Base-by-base conservation (phyloP, 2,797 vertebrate genomes). In the Clamator glandarius region DNA sequence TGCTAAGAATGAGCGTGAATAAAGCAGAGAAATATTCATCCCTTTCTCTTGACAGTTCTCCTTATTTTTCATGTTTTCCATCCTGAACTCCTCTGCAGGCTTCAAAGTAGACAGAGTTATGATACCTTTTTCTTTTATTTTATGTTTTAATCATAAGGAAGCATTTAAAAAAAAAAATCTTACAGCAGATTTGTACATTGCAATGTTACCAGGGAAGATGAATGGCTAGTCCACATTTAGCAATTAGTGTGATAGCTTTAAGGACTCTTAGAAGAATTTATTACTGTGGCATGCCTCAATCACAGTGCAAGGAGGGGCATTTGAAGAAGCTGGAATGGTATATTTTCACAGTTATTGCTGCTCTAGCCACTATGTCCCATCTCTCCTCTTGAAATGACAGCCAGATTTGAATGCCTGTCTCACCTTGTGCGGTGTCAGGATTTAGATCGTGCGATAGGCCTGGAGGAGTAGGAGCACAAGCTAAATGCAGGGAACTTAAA, bases 191-290 rank as follows among this genome's bases (percentile, higher is more conserved):
- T 25, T 82, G 44, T 59, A 79, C 52, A 36, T 87, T 89, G 26
- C 54, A n/a, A 3, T 67, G 69, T 78, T 92, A 93, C 54, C 54
- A 58, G 46, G 61, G 57, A 86, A 79, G 70, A 80, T 26, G 31
- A 69, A 46, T 61, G 54, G 52, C 58, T 83, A 42, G 76, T 96
- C 69, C 67, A 72, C 61, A 52, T 87, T 24, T 90, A 82, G 68
- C 57, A 86, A 69, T 96, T 94, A 79, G 58, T 50, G 72, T 73
- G 88, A 92, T 70, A 90, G 94, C 95, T 97, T 95, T 96, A 94
- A 96, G 77, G 39, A 82, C 87, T 94, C 80, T 96, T 95, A 89
- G 70, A 93, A 90, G 79, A 94, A 95, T 96, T 95, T 94, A 94
- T 89, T 93, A 87, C 72, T 11, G 2, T 81, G 76, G 67, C 93